Base-by-base conservation (phyloP, 2,113 vertebrate genomes). In the Nibea albiflora region DNA sequence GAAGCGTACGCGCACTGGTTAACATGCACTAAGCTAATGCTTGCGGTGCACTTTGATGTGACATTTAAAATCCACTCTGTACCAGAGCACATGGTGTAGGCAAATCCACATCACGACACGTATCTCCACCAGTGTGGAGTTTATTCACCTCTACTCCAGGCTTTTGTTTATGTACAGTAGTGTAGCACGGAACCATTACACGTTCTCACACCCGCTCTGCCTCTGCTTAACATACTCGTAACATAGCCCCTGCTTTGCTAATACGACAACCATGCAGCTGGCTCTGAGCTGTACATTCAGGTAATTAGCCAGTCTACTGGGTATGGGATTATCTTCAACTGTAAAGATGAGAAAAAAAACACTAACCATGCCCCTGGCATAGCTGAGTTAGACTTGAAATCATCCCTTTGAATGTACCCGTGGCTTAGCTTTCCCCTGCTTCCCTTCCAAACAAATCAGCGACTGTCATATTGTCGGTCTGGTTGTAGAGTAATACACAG, bases 241-340 rank as follows among this genome's bases (percentile, higher is more conserved):
- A 76, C 28, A 2, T 54, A 78, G 73, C 46, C 80, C 80, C 80
- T 77, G 69, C 53, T 66, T 85, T 70, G 57, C 82, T 90, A 92
- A 94, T 88, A 86, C 39, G 87, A 79, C 83, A 85, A 67, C 84
- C 68, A 63, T 73, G 66, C 84, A 78, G 62, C 88, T 85, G 84
- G 83, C 88, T 92, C 79, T 76, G 84, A 92, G 88, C 80, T 78
- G 74, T 88, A 85, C 78, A 72, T 88, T 76, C 83, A 87, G 75
- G 90, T 92, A 91, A 93, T 95, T 94, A 93, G 83, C 84, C 80
- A 66, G 78, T 89, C 80, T 85, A 73, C 80, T 86, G 81, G 63
- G 70, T 88, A 88, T 90, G 56, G 75, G 90, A 90, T 92, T 90
- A 87, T 78, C 81, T 86, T 88, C 75, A 80, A 77, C 74, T 83